phyloP scores from a whole-genome alignment of 2,888 invertebrate species.

The Lycocerus yunnanus region DNA sequence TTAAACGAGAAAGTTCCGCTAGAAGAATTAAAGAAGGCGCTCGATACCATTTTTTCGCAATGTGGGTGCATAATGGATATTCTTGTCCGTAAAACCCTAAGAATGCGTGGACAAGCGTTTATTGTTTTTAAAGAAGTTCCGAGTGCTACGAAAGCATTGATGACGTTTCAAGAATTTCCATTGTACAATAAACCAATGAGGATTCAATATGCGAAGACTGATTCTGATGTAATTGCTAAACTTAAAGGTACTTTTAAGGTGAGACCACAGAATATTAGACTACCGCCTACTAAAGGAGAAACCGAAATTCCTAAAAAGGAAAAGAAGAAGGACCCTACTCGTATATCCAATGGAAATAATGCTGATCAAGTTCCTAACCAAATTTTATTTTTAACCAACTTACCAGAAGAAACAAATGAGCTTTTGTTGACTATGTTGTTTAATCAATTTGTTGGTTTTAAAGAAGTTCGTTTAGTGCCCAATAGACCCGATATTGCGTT shows the following conservation, averaged over 20 bases:
- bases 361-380: slow-evolving; percentile 98
- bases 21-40: slow-evolving; percentile 95
- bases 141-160: slow-evolving; percentile 92
- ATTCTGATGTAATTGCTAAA: slow-evolving; percentile 96
- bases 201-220: slow-evolving; percentile 92
- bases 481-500: slow-evolving; percentile 99
- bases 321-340: slow-evolving; percentile 74
- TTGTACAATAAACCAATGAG: slow-evolving; percentile 99
- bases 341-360: slow-evolving; percentile 67
- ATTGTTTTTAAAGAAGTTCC: slow-evolving; percentile 98
- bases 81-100: slow-evolving; percentile 92
- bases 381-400: slow-evolving; percentile 97
- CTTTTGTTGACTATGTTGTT: slow-evolving; percentile 99
- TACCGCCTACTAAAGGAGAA: slow-evolving; percentile 66
- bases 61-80: slow-evolving; percentile 98
- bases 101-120: slow-evolving; percentile 98
- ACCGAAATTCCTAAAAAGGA: slow-evolving; percentile 66
- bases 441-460: slow-evolving; percentile 98
- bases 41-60: slow-evolving; percentile 99
- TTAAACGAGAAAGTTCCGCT: slow-evolving; percentile 98
- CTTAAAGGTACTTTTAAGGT: slow-evolving; percentile 97
- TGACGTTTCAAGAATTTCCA: slow-evolving; percentile 99
- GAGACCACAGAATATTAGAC: slow-evolving; percentile 84
- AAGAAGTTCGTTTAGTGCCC: slow-evolving; percentile 97
- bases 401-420: slow-evolving; percentile 98